Conservation (phyloP, 1,140 invertebrate species). For the Coptotermes formosanus region DNA sequence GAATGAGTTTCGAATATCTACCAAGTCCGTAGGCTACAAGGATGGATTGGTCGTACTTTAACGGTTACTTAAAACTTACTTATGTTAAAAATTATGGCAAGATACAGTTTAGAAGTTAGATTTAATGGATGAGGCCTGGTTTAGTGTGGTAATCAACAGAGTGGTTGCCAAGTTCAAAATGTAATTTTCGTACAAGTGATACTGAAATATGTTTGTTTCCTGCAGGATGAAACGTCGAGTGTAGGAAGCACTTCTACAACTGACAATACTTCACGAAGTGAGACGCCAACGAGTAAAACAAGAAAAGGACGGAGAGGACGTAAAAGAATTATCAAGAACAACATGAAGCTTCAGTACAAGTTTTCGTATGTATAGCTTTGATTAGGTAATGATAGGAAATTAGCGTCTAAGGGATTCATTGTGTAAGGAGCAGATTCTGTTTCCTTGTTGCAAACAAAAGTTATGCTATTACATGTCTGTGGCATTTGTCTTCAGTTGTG, state of each 20-base stretch:
- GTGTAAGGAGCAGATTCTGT: too few relatives aligned
- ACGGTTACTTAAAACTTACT: constrained; percentile 1
- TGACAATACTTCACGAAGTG: constrained; percentile 81
- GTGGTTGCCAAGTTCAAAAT: too few relatives aligned
- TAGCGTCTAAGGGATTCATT: too few relatives aligned
- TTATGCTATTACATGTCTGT: too few relatives aligned
- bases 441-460: too few relatives aligned
- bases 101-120: constrained; percentile 23
- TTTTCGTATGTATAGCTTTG: constrained; percentile 60
- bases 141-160: too few relatives aligned
- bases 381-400: too few relatives aligned
- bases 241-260: constrained; percentile 82
- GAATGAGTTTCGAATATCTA: constrained; percentile 14
- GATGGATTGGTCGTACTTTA: not conserved
- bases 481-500: too few relatives aligned
- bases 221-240: constrained; percentile 69
- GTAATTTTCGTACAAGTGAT: too few relatives aligned
- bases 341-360: constrained; percentile 74
- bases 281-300: constrained; percentile 73
- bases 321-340: constrained; percentile 57
- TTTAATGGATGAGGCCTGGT: not conserved
- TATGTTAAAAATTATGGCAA: not conserved
- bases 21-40: not conserved
- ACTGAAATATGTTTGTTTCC: constrained; percentile 17
- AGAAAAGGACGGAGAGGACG: constrained; percentile 64